These are phyloP conservation scores for Meda fulgida DNA, from an alignment of 2,797 vertebrate genomes.

Conservation along the genomic window DNA sequence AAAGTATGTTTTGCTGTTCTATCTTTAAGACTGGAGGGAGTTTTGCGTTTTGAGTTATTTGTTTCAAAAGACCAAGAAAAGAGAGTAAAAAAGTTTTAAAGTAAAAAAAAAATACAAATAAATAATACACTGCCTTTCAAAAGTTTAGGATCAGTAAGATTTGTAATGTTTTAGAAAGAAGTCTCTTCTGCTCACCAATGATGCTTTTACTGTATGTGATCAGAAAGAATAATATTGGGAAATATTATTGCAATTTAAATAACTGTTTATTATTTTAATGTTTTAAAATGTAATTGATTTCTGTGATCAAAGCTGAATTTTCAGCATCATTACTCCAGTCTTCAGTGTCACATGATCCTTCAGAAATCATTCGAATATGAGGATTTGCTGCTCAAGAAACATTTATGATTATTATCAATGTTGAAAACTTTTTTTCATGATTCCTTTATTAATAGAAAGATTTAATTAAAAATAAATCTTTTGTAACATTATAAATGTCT, in stretches of 20 bases:
- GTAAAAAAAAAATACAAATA: background rate
- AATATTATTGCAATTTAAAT: background rate
- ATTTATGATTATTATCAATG: background rate
- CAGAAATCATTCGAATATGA: background rate
- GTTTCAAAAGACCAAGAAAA: background rate
- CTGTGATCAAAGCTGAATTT: background rate
- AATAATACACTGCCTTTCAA: background rate
- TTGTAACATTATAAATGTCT: background rate
- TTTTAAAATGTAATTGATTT: background rate
- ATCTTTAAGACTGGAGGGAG: background rate
- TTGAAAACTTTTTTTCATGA: background rate
- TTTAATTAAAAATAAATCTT: background rate
- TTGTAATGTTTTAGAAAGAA: background rate
- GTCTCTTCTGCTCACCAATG: background rate
- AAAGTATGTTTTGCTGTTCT: background rate
- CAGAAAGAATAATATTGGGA: background rate
- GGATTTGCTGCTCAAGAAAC: no score
- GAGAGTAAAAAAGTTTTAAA: background rate
- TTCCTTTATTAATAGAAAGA: background rate
- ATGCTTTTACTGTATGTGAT: background rate
- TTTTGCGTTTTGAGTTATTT: background rate
- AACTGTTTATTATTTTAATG: background rate
- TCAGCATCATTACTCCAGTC: background rate
- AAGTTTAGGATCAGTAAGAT: background rate
- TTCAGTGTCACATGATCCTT: background rate